Conservation (phyloP, 2,113 vertebrate species). For the Cyprinus carpio region DNA sequence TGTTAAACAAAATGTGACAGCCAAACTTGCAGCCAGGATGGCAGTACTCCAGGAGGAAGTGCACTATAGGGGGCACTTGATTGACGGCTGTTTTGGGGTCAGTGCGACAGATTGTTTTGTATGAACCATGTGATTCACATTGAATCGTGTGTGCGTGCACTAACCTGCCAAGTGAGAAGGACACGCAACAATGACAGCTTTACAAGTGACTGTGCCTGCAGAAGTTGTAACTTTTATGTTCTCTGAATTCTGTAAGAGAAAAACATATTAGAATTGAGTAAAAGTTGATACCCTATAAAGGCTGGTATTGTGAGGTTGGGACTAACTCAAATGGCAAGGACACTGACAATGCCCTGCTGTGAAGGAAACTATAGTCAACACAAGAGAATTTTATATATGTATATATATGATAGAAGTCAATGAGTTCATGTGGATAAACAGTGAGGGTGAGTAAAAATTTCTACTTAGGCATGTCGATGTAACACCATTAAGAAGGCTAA, state of each 20-base stretch:
- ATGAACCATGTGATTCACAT: slow-evolving; percentile 22
- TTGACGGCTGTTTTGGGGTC: slow-evolving; percentile 45
- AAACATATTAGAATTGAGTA: slow-evolving; percentile 36
- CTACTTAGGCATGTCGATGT: slow-evolving; percentile 38
- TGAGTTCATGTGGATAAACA: slow-evolving; percentile 18
- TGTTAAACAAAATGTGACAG: slow-evolving; percentile 31
- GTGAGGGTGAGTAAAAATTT: slow-evolving; percentile 13
- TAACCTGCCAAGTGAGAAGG: slow-evolving; percentile 78
- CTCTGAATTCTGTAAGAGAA: slow-evolving; percentile 64
- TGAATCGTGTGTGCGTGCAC: slow-evolving; percentile 43
- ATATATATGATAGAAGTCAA: slow-evolving; percentile 1
- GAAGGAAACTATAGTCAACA: not conserved
- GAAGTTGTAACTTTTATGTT: slow-evolving; percentile 67
- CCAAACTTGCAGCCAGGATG: slow-evolving; percentile 25
- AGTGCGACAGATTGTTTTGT: slow-evolving; percentile 41
- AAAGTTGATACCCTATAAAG: not conserved
- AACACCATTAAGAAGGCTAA: slow-evolving; percentile 52
- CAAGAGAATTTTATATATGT: too few relatives aligned
- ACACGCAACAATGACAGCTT: slow-evolving; percentile 74
- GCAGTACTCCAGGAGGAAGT: not conserved
- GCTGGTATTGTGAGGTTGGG: not conserved
- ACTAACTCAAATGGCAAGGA: not conserved
- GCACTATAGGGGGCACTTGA: not conserved
- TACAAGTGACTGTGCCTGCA: slow-evolving; percentile 62
- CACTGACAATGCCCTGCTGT: too few relatives aligned